Evolutionary conservation across 1,140 invertebrate species (phyloP), one percentile per base, ranked within the genome.

Genomic region (Sinonovacula constricta): DNA sequence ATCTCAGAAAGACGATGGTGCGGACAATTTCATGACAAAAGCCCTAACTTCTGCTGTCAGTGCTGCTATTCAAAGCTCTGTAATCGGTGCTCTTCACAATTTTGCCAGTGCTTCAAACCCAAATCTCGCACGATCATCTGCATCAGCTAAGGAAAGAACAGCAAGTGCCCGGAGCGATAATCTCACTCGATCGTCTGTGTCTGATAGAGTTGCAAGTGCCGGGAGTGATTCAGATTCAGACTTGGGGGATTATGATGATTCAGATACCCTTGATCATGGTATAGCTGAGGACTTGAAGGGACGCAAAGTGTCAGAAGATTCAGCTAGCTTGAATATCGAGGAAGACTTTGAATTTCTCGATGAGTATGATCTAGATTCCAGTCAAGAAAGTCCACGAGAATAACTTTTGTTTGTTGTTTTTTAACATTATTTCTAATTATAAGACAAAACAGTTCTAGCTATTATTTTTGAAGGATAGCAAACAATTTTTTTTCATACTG

Each of bases 281-380:
- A 56, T 70, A 33, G 60, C 24, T 22, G 75, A 79, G 28, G 68
- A 67, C 70, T 68, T 67, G 56, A 68, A 56, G n/a, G 34, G n/a
- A 15, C 75, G 51, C 7, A 53, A 51, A 51, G 28, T 30, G 28
- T 66, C 67, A n/a, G 66, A 69, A 56, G 54, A 66, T 30, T n/a
- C 65, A 65, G 54, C 65, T 77, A 71, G 81, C 63, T 39, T 81
- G 22, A 81, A 88, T 66, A 87, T 87, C 70, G 84, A 83, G 54
- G 86, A 87, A 60, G 87, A 88, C 62, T 88, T 88, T 85, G 87
- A 88, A 24, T 88, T 88, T 80, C 65, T 88, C 24, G 82, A 85
- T n/a, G 84, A 87, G 10, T 83, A 86, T 78, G 87, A 87, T 49
- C 49, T 62, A 15, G 80, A 79, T n/a, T 56, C 68, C 24, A 51